phyloP scores from a whole-genome alignment of 2,888 invertebrate genomes.

The Hirtodrosophila trivittata region DNA sequence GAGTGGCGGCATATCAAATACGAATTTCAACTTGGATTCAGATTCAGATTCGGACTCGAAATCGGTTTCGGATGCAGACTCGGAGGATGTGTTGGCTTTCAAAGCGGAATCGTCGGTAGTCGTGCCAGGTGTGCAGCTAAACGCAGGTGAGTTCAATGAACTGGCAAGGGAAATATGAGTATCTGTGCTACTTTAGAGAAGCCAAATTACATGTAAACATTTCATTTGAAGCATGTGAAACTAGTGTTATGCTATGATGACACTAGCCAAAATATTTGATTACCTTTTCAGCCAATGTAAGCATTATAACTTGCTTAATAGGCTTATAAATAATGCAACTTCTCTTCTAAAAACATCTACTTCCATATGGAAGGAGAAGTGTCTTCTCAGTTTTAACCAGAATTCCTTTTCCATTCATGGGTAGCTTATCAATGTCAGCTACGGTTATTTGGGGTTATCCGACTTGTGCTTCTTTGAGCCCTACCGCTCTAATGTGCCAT shows the following conservation, averaged over 20 bases:
- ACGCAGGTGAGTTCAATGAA: conserved; percentile 62
- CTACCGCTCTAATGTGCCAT: conserved; percentile 35
- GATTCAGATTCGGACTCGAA: not conserved
- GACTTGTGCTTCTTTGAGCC: conserved; percentile 24
- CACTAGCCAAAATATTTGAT: too few relatives aligned
- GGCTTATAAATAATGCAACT: too few relatives aligned
- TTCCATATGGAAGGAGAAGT: too few relatives aligned
- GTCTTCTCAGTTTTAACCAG: too few relatives aligned
- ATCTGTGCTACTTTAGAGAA: too few relatives aligned
- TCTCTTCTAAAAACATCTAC: too few relatives aligned
- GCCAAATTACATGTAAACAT: too few relatives aligned
- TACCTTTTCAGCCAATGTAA: too few relatives aligned
- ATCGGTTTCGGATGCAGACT: conserved; percentile 23
- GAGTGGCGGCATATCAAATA: conserved; percentile 3
- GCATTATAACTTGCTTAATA: too few relatives aligned
- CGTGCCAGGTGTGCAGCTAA: conserved; percentile 63
- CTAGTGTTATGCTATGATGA: too few relatives aligned
- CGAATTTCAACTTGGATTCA: conserved; percentile 2
- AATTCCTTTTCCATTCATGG: conserved; percentile 25
- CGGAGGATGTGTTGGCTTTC: conserved; percentile 35
- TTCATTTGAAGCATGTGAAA: too few relatives aligned
- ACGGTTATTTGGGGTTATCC: conserved; percentile 11
- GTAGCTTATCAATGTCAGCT: conserved; percentile 31
- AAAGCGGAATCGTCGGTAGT: conserved; percentile 69
- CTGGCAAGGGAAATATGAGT: conserved; percentile 21